Evolutionary conservation across 2,113 vertebrate genomes (phyloP).

Genomic region (Delphinapterus leucas): DNA sequence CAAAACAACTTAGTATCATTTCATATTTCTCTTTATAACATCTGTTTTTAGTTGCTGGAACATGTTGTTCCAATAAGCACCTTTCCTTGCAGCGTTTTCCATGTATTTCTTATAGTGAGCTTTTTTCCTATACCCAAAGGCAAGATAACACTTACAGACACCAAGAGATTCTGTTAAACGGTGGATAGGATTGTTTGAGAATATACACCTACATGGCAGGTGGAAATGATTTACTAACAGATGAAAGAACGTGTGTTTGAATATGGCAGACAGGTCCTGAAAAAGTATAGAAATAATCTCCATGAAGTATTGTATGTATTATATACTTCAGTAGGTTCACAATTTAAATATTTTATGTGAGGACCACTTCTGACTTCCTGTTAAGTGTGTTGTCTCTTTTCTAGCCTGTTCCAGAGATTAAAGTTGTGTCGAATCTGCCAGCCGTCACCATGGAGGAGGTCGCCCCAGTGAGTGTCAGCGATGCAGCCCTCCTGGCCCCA

Average conservation of each 20-base stretch:
- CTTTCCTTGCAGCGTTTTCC: background rate
- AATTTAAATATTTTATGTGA: background rate
- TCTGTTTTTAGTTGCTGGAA: background rate
- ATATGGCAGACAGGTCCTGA: background rate
- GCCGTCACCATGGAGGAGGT: slow-evolving; percentile 96
- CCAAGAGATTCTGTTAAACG: background rate
- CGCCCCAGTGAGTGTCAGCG: slow-evolving; percentile 91
- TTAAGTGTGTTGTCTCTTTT: slow-evolving; percentile 26
- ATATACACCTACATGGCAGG: background rate
- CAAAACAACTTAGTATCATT: background rate
- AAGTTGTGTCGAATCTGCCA: slow-evolving; percentile 95
- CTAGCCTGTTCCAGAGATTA: slow-evolving; percentile 94
- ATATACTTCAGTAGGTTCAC: background rate
- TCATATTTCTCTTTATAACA: background rate
- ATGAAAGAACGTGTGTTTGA: background rate
- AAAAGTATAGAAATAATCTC: background rate
- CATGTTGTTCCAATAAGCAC: background rate
- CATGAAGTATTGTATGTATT: background rate
- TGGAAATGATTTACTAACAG: background rate
- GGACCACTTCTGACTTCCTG: background rate
- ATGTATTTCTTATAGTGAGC: background rate
- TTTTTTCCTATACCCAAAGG: background rate
- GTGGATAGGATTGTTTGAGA: background rate
- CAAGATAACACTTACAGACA: background rate
- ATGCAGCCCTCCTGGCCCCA: slow-evolving; percentile 92